phyloP scores from a whole-genome alignment of 1,140 invertebrate species.

The Steinernema feltiae region DNA sequence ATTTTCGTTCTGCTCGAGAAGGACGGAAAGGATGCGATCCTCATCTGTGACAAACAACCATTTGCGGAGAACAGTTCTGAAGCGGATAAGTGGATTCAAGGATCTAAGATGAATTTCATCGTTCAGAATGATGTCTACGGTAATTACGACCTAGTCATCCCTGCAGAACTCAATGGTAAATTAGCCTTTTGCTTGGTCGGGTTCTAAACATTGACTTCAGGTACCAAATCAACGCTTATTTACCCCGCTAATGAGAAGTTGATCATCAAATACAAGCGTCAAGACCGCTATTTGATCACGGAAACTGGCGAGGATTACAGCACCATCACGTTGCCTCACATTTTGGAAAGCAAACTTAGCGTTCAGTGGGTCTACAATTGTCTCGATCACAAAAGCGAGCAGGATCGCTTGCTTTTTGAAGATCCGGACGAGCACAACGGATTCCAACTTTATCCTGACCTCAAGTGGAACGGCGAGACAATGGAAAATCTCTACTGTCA shows the following conservation, averaged over 20 bases:
- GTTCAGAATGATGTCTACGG: conserved; percentile 42
- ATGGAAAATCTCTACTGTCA: conserved; percentile 74
- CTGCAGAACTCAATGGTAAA: conserved; percentile 24
- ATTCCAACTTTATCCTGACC: conserved; percentile 80
- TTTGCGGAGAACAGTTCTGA: conserved; percentile 27
- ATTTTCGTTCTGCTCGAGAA: conserved; percentile 29
- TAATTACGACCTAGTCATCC: conserved; percentile 29
- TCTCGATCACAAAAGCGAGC: conserved; percentile 78
- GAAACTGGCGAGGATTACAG: conserved; percentile 80
- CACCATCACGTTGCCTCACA: conserved; percentile 70
- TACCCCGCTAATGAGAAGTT: conserved; percentile 86
- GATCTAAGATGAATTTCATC: conserved; percentile 26
- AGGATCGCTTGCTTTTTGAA: conserved; percentile 77
- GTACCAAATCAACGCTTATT: conserved; percentile 75
- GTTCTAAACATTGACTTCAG: conserved; percentile 61
- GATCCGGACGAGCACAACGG: conserved; percentile 73
- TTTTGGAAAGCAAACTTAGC: conserved; percentile 56
- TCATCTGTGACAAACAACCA: conserved; percentile 30
- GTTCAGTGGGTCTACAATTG: conserved; percentile 93
- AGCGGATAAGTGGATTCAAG: conserved; percentile 9
- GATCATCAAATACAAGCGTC: conserved; percentile 74
- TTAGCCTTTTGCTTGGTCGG: not conserved
- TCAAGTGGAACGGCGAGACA: conserved; percentile 83
- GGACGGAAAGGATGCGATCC: conserved; percentile 24
- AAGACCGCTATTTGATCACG: conserved; percentile 69